Evolutionary conservation across 2,888 invertebrate genomes (phyloP), one percentile per base, ranked within the genome.

Genomic region (Criorhina ranunculi): DNA sequence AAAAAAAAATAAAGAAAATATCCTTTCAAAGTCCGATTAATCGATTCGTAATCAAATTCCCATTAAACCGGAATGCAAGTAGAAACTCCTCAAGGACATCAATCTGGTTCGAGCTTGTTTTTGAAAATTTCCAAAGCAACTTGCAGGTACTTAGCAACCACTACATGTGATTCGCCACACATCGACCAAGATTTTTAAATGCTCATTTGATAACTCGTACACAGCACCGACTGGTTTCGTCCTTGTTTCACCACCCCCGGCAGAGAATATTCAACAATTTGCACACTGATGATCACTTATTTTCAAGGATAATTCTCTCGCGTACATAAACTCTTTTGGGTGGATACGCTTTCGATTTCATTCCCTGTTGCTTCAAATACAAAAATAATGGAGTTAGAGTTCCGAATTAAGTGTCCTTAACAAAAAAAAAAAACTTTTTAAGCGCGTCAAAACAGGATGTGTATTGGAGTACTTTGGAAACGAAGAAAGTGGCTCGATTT

Each of bases 1-100:
- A 8, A 24, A 17, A 11, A n/a, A 42, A n/a, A 17, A 15, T 6
- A 40, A 42, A 35, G 12, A 15, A n/a, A n/a, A 24, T 62, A 33
- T 24, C 19, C 62, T 42, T 44, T 37, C 17, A 64, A 35, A 49
- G 29, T n/a, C 35, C 24, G 49, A 53, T 57, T 55, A 75, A 66
- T 76, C 60, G 51, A 77, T 69, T 69, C 0, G n/a, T 33, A 51
- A 76, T 76, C 76, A 76, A 76, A 67, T 77, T 69, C 31, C 49
- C 44, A 60, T 69, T 53, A 51, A 77, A 75, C 57, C 57, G 57
- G n/a, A 57, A 29, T 59, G n/a, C 42, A 35, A 35, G 19, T n/a
- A 11, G 11, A 17, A 49, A 17, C 37, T 24, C 2, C 37, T 24
- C 2, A 24, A 42, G 17, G 44, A 37, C 5, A 37, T 49, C 24